These are phyloP conservation scores for Cyclopterus lumpus DNA, from an alignment of 2,797 vertebrate species.

Conservation along the genomic window DNA sequence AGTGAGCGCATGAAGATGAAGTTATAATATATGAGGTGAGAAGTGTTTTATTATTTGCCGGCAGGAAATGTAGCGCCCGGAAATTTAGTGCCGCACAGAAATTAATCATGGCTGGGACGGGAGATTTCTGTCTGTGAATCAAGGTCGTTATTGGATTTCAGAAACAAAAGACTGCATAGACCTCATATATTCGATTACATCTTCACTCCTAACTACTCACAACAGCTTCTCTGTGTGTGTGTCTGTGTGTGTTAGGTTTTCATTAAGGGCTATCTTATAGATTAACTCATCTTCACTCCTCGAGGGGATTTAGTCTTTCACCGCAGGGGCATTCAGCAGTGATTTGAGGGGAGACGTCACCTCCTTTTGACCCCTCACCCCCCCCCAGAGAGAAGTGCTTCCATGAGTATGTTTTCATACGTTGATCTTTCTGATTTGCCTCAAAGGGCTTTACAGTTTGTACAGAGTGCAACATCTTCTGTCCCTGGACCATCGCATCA, in stretches of 20 bases:
- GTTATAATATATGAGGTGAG: slow-evolving; percentile 43
- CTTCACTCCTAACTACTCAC: background rate
- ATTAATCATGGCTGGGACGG: slow-evolving; percentile 47
- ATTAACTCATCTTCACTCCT: background rate
- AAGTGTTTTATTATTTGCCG: slow-evolving; percentile 53
- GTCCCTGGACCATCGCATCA: background rate
- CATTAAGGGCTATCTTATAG: background rate
- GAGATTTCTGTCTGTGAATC: slow-evolving; percentile 36
- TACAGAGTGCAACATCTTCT: background rate
- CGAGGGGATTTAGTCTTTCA: background rate
- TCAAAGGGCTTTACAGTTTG: background rate
- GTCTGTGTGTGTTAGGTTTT: background rate
- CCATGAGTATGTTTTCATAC: background rate
- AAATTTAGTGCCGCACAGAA: slow-evolving; percentile 46
- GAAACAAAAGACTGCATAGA: slow-evolving; percentile 16
- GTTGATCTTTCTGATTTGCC: background rate
- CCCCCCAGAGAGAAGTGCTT: too few species aligned
- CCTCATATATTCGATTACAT: background rate
- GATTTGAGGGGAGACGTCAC: background rate
- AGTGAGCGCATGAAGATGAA: slow-evolving; percentile 36
- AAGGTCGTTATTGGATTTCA: slow-evolving; percentile 46
- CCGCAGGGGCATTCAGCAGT: background rate
- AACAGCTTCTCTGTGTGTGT: background rate
- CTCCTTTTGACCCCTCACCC: background rate
- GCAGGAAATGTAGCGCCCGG: slow-evolving; percentile 43